These are phyloP conservation scores for Sebastes fasciatus DNA, from an alignment of 2,113 vertebrate species.

Conservation along the genomic window DNA sequence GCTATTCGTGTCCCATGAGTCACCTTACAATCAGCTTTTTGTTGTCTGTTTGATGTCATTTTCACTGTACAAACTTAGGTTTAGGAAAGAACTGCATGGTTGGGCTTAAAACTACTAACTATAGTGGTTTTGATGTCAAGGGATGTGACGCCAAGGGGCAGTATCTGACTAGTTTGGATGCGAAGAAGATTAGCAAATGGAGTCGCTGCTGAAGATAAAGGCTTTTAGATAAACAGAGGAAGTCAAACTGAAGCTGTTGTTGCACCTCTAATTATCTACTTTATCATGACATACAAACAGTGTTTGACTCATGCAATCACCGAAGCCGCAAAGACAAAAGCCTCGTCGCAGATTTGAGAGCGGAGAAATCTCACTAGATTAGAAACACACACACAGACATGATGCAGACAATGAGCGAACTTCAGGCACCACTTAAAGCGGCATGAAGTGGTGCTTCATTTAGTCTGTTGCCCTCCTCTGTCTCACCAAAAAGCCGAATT, in stretches of 20 bases:
- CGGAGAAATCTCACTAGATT: background rate
- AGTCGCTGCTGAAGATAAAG: slow-evolving; percentile 11
- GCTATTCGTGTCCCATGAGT: too few relatives aligned
- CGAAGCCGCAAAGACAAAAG: slow-evolving; percentile 20
- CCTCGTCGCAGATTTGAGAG: background rate
- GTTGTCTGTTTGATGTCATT: too few relatives aligned
- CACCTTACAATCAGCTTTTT: too few relatives aligned
- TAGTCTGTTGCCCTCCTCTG: slow-evolving; percentile 22
- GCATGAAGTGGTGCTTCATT: slow-evolving; percentile 43
- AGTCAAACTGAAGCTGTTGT: slow-evolving; percentile 18
- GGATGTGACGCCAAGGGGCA: too few relatives aligned
- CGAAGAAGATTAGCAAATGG: slow-evolving; percentile 33
- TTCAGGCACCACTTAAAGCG: slow-evolving; percentile 19
- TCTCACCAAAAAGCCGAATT: slow-evolving; percentile 4
- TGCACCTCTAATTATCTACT: slow-evolving; percentile 35
- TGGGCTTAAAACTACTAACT: too few relatives aligned
- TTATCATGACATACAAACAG: slow-evolving; percentile 28
- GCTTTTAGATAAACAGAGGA: background rate
- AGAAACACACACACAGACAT: background rate
- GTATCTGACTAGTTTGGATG: too few relatives aligned
- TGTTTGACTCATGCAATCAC: slow-evolving; percentile 26
- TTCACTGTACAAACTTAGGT: too few relatives aligned
- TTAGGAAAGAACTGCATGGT: too few relatives aligned
- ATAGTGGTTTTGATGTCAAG: too few relatives aligned
- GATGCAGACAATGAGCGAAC: slow-evolving; percentile 37